Evolutionary conservation across 2,797 vertebrate species (phyloP).

Genomic region (Enteromius mattozi): DNA sequence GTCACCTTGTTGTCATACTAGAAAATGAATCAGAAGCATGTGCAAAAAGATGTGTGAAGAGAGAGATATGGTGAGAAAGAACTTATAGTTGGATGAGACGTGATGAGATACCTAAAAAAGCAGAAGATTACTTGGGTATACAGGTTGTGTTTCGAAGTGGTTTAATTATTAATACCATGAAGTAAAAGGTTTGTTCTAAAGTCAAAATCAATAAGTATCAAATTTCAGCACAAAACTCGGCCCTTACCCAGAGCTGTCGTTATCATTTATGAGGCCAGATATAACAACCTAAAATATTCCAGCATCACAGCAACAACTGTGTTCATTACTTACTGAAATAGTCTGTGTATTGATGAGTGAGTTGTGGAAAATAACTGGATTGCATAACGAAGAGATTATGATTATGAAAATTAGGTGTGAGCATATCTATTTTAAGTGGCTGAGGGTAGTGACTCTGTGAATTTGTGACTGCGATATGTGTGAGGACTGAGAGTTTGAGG

Average conservation of each 20-base stretch:
- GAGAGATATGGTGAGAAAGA: conserved; percentile 60
- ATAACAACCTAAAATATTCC: background rate
- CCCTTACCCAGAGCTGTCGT: background rate
- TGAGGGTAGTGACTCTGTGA: background rate
- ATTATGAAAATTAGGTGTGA: conserved; percentile 40
- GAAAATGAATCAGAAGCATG: background rate
- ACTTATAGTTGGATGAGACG: conserved; percentile 21
- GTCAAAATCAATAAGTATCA: background rate
- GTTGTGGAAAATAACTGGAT: background rate
- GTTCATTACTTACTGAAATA: background rate
- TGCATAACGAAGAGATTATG: conserved; percentile 23
- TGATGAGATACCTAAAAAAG: background rate
- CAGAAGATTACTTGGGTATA: conserved; percentile 47
- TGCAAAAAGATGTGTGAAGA: conserved; percentile 30
- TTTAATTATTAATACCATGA: conserved; percentile 51
- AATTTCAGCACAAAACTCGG: background rate
- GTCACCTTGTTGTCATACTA: background rate
- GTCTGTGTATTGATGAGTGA: background rate
- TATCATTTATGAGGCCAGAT: background rate
- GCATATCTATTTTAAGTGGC: background rate
- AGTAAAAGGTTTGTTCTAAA: conserved; percentile 12
- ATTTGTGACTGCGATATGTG: background rate
- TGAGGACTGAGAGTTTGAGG: background rate
- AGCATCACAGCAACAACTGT: background rate
- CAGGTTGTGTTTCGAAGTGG: conserved; percentile 30